phyloP scores from a whole-genome alignment of 2,888 invertebrate genomes.

The Drosophila longiperda region DNA sequence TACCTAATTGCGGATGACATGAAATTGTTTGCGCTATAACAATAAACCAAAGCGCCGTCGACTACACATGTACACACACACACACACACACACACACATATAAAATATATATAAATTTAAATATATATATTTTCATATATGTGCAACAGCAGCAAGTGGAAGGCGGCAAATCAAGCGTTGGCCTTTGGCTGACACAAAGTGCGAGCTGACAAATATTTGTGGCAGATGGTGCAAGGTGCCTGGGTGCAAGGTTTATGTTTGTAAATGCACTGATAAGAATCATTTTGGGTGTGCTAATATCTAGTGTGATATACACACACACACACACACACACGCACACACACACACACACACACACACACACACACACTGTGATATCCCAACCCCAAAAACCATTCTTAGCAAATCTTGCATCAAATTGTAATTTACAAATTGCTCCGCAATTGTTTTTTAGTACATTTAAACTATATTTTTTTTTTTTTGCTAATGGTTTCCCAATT shows the following conservation, averaged over 20 bases:
- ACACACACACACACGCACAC: neutral
- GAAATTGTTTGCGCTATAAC: conserved; percentile 80
- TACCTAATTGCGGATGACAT: conserved; percentile 83
- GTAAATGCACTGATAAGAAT: conserved; percentile 63
- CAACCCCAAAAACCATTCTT: neutral
- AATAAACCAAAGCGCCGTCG: conserved; percentile 63
- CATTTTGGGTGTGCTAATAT: conserved; percentile 46
- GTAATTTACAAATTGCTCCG: neutral
- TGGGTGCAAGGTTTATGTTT: conserved; percentile 52
- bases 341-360: too few relatives aligned
- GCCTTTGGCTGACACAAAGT: conserved; percentile 51
- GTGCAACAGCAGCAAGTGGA: conserved; percentile 6
- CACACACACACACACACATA: neutral
- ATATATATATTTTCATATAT: neutral
- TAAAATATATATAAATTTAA: neutral
- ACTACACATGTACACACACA: neutral
- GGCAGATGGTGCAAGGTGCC: conserved; percentile 51
- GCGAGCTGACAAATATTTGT: conserved; percentile 63
- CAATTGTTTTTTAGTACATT: neutral
- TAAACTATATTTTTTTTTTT: too few relatives aligned
- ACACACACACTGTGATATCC: too few relatives aligned
- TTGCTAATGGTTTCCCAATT: neutral
- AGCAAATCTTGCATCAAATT: neutral
- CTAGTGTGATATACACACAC: conserved; percentile 16
- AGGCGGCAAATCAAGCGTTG: conserved; percentile 30